phyloP scores from a whole-genome alignment of 2,888 invertebrate genomes.

The Oligia latruncula region DNA sequence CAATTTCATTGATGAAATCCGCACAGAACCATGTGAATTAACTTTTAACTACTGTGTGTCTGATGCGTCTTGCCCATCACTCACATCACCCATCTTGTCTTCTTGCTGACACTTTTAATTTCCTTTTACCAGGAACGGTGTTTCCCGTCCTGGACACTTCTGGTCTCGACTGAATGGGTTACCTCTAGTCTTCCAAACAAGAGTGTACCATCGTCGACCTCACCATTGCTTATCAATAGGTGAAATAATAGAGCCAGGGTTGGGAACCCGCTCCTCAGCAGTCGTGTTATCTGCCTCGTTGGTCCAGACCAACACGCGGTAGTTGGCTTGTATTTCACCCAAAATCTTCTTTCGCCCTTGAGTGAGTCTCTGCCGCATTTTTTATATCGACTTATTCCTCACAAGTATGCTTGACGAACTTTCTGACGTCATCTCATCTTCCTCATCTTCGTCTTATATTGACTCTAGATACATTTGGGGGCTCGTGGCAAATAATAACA shows the following conservation, averaged over 20 bases:
- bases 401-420: constrained; percentile 18
- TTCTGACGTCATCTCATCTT: constrained; percentile 26
- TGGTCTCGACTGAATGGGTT: not conserved
- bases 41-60: not conserved
- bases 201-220: constrained; percentile 75
- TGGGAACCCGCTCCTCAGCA: not conserved
- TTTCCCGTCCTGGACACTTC: not conserved
- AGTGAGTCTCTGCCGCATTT: constrained; percentile 13
- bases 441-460: constrained; percentile 15
- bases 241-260: not conserved
- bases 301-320: too few species aligned
- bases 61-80: not conserved
- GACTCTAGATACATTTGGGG: not conserved
- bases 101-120: not conserved
- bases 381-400: constrained; percentile 20
- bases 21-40: not conserved
- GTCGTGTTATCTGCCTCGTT: too few species aligned
- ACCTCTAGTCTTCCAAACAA: not conserved
- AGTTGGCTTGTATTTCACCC: too few species aligned
- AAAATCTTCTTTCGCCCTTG: not conserved
- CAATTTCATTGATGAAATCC: too few species aligned
- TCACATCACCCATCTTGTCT: too few species aligned
- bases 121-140: not conserved
- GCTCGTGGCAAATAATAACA: not conserved
- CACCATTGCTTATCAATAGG: not conserved